Base-by-base conservation (phyloP, 2,797 vertebrate species). In the Arrhamphus sclerolepis region DNA sequence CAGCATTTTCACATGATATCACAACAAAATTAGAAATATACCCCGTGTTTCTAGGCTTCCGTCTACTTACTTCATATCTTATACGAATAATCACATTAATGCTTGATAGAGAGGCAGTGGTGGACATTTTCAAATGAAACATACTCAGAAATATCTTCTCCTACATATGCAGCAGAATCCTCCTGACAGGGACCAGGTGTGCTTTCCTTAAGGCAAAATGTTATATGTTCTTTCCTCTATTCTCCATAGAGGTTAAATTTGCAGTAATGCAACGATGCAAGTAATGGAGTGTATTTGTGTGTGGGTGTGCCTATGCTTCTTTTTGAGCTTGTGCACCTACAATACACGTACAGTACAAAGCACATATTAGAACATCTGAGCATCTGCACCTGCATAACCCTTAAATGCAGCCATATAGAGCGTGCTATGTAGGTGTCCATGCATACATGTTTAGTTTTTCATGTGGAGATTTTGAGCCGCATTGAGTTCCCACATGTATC, bases 111-210 rank as follows among this genome's bases (percentile, higher is more conserved):
- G 9, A 11, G 9, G 9, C 8, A 10, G 9, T 2, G 13, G 13
- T 13, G 13, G 3, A 14, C 13, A 38, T 14, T 11, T 22, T 2
- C 13, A 6, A 24, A 24, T 39, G 0, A 20, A 19, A 34, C 31
- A 13, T 56, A 48, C 11, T 48, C 13, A 42, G 29, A 39, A 43
- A 75, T 47, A 17, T 31, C 8, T 20, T 49, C 44, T 10, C 16
- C 16, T 3, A 1, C n/a, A 24, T 39, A 8, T 55, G 43, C n/a
- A 46, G 19, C 47, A 7, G 18, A 44, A 38, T 63, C 22, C 7
- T 51, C 18, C 28, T 61, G 55, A 43, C 26, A 52, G 54, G 46
- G 57, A 83, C 75, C 80, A 88, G 80, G 77, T 80, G 78, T 53
- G 22, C 40, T 70, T 66, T 59, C 64, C 57, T 84, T 42, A 71